A percentile compares a stretch with the other conserved stretches of the same genome.
Conservation (phyloP, 2,888 invertebrate species). For the Slavum lentiscoides region DNA sequence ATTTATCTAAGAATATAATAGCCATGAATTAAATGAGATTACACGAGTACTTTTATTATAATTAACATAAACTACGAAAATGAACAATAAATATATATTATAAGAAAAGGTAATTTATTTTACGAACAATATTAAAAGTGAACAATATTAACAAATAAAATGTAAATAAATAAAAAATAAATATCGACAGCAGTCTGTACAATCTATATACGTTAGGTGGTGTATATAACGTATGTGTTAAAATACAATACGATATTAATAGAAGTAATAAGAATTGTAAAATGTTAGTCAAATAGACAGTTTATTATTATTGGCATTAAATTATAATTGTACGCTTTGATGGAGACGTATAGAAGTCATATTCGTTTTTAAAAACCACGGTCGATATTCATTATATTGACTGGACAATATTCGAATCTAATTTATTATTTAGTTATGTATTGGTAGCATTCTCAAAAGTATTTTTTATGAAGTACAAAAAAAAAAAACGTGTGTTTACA, state of each 20-base stretch:
- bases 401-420: too few relatives aligned
- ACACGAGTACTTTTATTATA: not conserved
- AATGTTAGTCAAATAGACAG: too few relatives aligned
- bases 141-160: not conserved
- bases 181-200: conserved; percentile 31
- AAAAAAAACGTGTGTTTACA: too few relatives aligned
- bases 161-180: not conserved
- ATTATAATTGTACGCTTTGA: not conserved
- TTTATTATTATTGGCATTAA: too few relatives aligned
- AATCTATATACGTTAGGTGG: not conserved
- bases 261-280: not conserved
- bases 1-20: not conserved
- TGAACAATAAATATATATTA: not conserved
- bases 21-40: not conserved
- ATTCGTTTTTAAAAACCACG: too few relatives aligned
- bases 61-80: not conserved
- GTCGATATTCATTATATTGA: too few relatives aligned
- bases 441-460: too few relatives aligned
- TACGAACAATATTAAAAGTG: conserved; percentile 5
- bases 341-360: too few relatives aligned
- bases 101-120: not conserved
- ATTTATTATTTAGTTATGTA: too few relatives aligned
- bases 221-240: too few relatives aligned
- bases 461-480: too few relatives aligned
- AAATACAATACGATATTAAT: conserved; percentile 15